A percentile compares a stretch with the other conserved stretches of the same genome.
Conservation (phyloP, 2,113 vertebrate genomes). For the Thamnaconus septentrionalis region DNA sequence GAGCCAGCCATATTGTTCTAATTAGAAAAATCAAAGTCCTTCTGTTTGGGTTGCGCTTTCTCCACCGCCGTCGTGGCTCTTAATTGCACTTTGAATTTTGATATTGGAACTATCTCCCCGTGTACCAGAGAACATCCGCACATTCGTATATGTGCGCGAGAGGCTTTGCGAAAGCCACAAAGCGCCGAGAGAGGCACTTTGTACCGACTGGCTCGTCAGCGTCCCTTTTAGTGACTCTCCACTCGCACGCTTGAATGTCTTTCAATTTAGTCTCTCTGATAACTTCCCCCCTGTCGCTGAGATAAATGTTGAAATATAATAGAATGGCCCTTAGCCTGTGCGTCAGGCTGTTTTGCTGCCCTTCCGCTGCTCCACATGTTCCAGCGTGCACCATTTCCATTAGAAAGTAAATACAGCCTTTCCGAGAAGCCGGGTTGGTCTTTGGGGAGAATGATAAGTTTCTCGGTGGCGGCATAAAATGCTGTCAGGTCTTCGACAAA, state of each 20-base stretch:
- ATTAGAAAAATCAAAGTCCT: constrained; percentile 73
- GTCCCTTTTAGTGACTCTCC: constrained; percentile 51
- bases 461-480: neutral
- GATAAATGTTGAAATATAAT: constrained; percentile 69
- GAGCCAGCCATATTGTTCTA: constrained; percentile 66
- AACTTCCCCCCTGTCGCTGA: constrained; percentile 45
- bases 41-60: constrained; percentile 61
- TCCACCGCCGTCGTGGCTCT: constrained; percentile 45
- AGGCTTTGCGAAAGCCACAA: constrained; percentile 6
- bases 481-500: constrained; percentile 12
- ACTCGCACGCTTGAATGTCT: constrained; percentile 64
- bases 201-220: constrained; percentile 41
- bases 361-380: constrained; percentile 39
- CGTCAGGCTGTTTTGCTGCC: constrained; percentile 38
- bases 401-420: constrained; percentile 32
- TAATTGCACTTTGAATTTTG: constrained; percentile 71
- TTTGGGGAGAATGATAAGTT: constrained; percentile 22
- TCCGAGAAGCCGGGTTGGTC: neutral
- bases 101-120: constrained; percentile 36
- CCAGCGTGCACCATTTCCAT: constrained; percentile 36
- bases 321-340: constrained; percentile 39
- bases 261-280: constrained; percentile 69
- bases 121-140: constrained; percentile 28
- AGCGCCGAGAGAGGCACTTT: constrained; percentile 31
- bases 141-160: constrained; percentile 1